These are phyloP conservation scores for Heliothis subflexa DNA, from an alignment of 1,140 invertebrate genomes.

Conservation along the genomic window DNA sequence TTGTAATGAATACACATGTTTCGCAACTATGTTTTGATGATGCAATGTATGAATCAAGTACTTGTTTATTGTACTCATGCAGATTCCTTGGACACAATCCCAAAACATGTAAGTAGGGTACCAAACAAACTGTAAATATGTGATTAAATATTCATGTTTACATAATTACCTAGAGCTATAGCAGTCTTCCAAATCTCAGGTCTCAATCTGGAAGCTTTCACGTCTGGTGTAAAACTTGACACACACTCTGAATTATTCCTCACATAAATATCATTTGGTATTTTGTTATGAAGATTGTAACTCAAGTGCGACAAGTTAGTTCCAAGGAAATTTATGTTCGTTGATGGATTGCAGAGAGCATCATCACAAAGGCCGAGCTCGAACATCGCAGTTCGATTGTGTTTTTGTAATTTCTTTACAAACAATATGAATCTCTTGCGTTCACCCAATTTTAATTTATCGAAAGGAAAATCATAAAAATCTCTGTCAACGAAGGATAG, in stretches of 20 bases:
- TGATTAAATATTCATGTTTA: not conserved
- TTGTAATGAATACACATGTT: slow-evolving; percentile 26
- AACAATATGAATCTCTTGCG: slow-evolving; percentile 81
- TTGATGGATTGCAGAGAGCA: slow-evolving; percentile 71
- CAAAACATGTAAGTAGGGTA: slow-evolving; percentile 28
- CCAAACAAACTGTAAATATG: slow-evolving; percentile 11
- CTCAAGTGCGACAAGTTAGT: slow-evolving; percentile 84
- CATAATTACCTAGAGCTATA: slow-evolving; percentile 80
- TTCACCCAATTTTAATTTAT: slow-evolving; percentile 79
- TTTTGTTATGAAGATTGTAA: slow-evolving; percentile 81
- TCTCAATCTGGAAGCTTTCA: slow-evolving; percentile 82
- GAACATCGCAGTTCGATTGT: slow-evolving; percentile 80
- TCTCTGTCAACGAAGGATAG: slow-evolving; percentile 81
- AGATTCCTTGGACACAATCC: slow-evolving; percentile 34
- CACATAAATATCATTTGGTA: slow-evolving; percentile 71
- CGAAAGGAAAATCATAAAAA: slow-evolving; percentile 83
- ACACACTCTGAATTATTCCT: slow-evolving; percentile 75
- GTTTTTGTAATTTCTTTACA: slow-evolving; percentile 81
- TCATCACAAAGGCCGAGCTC: slow-evolving; percentile 82
- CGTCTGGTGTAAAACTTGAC: slow-evolving; percentile 74
- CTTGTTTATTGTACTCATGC: slow-evolving; percentile 23
- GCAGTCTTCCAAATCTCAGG: slow-evolving; percentile 86
- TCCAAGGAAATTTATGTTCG: slow-evolving; percentile 83
- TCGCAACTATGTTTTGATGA: slow-evolving; percentile 27
- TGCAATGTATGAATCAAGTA: slow-evolving; percentile 25